Conservation (phyloP, 2,888 invertebrate species). For the Gymnoscelis rufifasciata region DNA sequence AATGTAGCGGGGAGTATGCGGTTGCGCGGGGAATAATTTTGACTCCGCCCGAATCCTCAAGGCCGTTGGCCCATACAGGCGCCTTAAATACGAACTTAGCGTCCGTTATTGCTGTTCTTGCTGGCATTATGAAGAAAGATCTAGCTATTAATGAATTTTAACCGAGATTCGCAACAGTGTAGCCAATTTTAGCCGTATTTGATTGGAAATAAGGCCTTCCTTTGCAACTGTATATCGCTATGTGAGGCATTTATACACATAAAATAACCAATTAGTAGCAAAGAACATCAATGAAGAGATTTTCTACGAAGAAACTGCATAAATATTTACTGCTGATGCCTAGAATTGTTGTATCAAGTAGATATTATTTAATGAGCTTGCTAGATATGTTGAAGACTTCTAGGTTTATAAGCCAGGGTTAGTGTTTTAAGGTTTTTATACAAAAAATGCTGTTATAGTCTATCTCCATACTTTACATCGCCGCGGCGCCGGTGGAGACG, state of each 20-base stretch:
- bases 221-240: not conserved
- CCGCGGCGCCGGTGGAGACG: no score
- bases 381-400: no score
- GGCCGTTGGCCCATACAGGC: no score
- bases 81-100: slow-evolving; percentile 40
- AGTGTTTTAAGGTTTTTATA: no score
- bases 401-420: no score
- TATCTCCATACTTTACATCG: no score
- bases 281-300: slow-evolving; percentile 51
- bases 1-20: no score
- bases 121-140: slow-evolving; percentile 40
- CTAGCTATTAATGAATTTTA: slow-evolving; percentile 34
- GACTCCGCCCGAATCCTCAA: no score
- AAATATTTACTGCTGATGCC: not conserved
- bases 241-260: slow-evolving; percentile 27
- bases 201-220: slow-evolving; percentile 2
- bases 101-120: slow-evolving; percentile 43
- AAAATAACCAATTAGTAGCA: slow-evolving; percentile 56
- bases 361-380: not conserved
- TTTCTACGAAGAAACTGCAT: slow-evolving; percentile 29
- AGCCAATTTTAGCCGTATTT: slow-evolving; percentile 28
- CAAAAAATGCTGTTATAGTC: no score
- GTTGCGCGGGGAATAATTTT: no score
- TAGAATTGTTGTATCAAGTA: not conserved
- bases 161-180: not conserved